A percentile compares a stretch with the other conserved stretches of the same genome.
Evolutionary conservation across 2,888 invertebrate species (phyloP).

Genomic region (Bugula neritina): DNA sequence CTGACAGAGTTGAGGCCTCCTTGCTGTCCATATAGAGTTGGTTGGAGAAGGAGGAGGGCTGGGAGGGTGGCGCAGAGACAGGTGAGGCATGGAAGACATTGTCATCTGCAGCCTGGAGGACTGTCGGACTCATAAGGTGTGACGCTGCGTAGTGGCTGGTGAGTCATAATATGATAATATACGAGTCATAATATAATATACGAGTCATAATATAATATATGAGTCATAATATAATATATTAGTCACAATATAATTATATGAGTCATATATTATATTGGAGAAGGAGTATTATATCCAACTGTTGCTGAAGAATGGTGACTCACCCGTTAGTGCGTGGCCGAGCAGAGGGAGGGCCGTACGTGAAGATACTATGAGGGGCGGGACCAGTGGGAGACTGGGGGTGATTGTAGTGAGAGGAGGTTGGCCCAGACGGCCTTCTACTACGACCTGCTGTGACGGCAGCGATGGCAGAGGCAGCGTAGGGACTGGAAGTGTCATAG

Average conservation of each 20-base stretch:
- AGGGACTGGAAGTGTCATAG: slow-evolving; percentile 3
- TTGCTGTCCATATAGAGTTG: slow-evolving; percentile 46
- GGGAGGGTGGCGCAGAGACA: neutral
- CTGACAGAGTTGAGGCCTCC: slow-evolving; percentile 32
- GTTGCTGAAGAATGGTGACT: too few relatives aligned
- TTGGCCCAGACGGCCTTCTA: slow-evolving; percentile 11
- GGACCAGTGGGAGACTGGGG: neutral
- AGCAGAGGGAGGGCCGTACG: neutral
- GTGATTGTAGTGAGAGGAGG: neutral
- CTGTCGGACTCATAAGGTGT: neutral
- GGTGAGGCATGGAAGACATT: slow-evolving; percentile 22
- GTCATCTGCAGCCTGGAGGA: neutral
- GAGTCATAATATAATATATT: too few relatives aligned
- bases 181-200: too few relatives aligned
- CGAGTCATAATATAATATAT: too few relatives aligned
- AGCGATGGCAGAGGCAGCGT: neutral
- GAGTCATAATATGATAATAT: too few relatives aligned
- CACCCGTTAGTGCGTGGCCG: slow-evolving; percentile 15
- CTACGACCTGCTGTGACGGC: neutral
- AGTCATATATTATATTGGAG: too few relatives aligned
- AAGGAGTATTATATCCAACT: too few relatives aligned
- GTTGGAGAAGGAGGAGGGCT: slow-evolving; percentile 36
- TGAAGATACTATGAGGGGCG: neutral
- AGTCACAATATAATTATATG: too few relatives aligned
- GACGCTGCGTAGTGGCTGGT: neutral